These are phyloP conservation scores for Limnephilus auricula DNA, from an alignment of 2,888 invertebrate genomes.

Conservation along the genomic window DNA sequence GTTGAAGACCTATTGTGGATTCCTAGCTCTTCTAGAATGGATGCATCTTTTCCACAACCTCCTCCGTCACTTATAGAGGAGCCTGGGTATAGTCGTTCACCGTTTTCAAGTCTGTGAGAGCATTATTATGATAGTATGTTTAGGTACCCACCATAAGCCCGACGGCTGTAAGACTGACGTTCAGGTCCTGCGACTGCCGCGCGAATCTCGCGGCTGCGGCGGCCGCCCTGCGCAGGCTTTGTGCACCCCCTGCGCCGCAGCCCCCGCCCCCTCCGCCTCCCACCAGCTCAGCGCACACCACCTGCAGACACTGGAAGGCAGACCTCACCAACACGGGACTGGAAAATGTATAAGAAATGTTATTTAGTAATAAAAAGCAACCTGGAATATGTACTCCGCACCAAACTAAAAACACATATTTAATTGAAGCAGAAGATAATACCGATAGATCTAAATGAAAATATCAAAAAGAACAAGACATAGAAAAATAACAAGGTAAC, in stretches of 20 bases:
- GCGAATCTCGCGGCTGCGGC: slow-evolving; percentile 97
- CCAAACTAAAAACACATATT: neutral
- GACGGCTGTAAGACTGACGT: slow-evolving; percentile 97
- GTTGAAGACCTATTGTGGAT: too few species aligned
- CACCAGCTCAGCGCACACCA: slow-evolving; percentile 96
- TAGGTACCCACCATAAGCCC: slow-evolving; percentile 88
- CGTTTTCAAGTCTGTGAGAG: too few species aligned
- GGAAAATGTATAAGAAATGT: slow-evolving; percentile 66
- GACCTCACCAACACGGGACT: slow-evolving; percentile 94
- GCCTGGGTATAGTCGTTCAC: too few species aligned
- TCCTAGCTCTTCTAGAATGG: too few species aligned
- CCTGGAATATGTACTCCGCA: too few species aligned
- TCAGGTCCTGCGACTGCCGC: slow-evolving; percentile 96
- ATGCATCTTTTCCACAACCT: too few species aligned
- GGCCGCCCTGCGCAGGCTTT: slow-evolving; percentile 93
- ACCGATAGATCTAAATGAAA: too few species aligned
- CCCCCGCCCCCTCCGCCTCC: slow-evolving; percentile 71
- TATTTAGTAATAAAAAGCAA: neutral
- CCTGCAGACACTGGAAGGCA: slow-evolving; percentile 96
- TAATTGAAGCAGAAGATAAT: too few species aligned
- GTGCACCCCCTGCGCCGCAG: slow-evolving; percentile 91
- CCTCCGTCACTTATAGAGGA: too few species aligned
- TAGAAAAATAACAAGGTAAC: too few species aligned
- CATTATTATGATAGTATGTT: neutral
- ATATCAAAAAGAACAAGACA: too few species aligned